phyloP scores from a whole-genome alignment of 1,140 invertebrate species.

The Mya arenaria region DNA sequence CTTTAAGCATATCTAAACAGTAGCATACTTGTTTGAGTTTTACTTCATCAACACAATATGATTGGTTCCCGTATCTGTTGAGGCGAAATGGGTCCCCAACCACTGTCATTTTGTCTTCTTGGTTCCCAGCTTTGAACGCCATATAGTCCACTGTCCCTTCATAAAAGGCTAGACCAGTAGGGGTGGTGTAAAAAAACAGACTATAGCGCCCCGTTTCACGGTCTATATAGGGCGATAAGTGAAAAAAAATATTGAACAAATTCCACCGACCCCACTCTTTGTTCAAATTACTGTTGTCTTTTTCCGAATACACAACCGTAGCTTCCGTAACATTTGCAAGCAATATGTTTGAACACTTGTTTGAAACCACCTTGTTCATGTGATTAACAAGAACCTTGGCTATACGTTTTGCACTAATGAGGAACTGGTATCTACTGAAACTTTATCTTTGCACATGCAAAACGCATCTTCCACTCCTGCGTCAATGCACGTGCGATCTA shows the following conservation, averaged over 20 bases:
- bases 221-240: slow-evolving; percentile 10
- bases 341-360: slow-evolving; percentile 32
- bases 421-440: slow-evolving; percentile 7
- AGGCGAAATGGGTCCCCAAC: slow-evolving; percentile 75
- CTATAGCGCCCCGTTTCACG: slow-evolving; percentile 38
- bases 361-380: slow-evolving; percentile 55
- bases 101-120: slow-evolving; percentile 53
- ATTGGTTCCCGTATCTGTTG: slow-evolving; percentile 76
- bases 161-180: slow-evolving; percentile 73
- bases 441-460: slow-evolving; percentile 58
- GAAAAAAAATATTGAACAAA: slow-evolving; percentile 17
- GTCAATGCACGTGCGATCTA: slow-evolving; percentile 47
- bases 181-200: slow-evolving; percentile 70
- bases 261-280: slow-evolving; percentile 17
- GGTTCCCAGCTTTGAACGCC: slow-evolving; percentile 44
- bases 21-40: too few species aligned
- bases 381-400: slow-evolving; percentile 22
- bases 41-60: slow-evolving; percentile 73
- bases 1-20: too few species aligned
- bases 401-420: slow-evolving; percentile 32
- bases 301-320: slow-evolving; percentile 42
- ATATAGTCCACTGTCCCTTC: slow-evolving; percentile 67
- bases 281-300: slow-evolving; percentile 64
- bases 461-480: slow-evolving; percentile 58
- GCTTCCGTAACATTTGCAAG: slow-evolving; percentile 50